These are phyloP conservation scores for Brachyhypopomus occidentalis DNA, from an alignment of 2,113 vertebrate species.

Conservation along the genomic window DNA sequence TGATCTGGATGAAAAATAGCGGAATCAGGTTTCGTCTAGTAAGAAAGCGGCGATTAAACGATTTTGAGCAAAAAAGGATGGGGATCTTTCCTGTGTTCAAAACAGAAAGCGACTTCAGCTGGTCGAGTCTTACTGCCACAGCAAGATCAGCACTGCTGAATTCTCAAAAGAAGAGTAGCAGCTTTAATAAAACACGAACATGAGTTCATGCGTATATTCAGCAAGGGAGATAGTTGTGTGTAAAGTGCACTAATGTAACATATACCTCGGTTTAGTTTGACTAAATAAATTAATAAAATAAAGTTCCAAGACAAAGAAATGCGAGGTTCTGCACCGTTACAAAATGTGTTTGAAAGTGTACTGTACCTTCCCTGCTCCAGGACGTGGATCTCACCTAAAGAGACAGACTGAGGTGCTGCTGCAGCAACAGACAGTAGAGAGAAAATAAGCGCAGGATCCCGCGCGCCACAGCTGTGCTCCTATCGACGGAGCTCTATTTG, in stretches of 20 bases:
- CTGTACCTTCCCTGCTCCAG: not conserved
- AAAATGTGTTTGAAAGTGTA: not conserved
- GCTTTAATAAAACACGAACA: not conserved
- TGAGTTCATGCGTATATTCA: not conserved
- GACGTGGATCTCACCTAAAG: not conserved
- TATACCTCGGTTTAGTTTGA: not conserved
- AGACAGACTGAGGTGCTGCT: not conserved
- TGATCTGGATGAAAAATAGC: not conserved
- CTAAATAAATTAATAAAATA: no score
- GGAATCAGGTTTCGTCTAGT: not conserved
- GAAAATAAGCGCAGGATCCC: no score
- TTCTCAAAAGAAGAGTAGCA: slow-evolving; percentile 8
- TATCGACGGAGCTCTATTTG: not conserved
- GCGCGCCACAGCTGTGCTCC: not conserved
- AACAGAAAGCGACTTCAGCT: not conserved
- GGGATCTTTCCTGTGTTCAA: not conserved
- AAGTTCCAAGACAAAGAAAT: not conserved
- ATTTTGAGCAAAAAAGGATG: not conserved
- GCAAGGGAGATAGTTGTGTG: not conserved
- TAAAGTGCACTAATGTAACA: not conserved
- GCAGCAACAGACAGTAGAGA: no score
- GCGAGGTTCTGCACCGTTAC: not conserved
- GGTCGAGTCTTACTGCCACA: not conserved
- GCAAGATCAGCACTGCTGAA: not conserved
- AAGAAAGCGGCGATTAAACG: not conserved